phyloP scores from a whole-genome alignment of 2,113 vertebrate species.

The Salvelinus namaycush region DNA sequence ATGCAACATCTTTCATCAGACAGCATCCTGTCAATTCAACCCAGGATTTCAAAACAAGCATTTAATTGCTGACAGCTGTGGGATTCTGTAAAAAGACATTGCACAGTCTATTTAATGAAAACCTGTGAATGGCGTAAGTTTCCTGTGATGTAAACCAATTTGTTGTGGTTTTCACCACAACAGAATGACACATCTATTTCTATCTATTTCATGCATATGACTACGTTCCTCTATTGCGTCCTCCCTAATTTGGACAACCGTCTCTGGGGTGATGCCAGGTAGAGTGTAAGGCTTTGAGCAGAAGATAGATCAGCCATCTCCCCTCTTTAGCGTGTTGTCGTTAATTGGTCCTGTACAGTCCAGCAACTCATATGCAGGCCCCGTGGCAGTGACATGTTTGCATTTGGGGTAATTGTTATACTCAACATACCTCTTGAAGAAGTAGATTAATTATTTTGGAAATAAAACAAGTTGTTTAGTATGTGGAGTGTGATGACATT shows the following conservation, averaged over 20 bases:
- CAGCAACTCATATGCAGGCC: neutral
- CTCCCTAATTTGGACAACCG: no score
- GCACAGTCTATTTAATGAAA: neutral
- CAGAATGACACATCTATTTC: no score
- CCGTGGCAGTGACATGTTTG: no score
- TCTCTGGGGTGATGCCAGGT: neutral
- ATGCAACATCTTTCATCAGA: neutral
- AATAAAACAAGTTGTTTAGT: neutral
- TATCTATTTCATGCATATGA: no score
- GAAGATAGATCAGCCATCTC: no score
- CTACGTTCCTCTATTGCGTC: no score
- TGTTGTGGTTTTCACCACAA: neutral
- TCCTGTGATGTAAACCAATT: neutral
- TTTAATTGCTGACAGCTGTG: no score
- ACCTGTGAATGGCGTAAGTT: neutral
- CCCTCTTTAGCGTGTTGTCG: neutral
- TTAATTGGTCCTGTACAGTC: neutral
- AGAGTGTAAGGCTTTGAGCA: no score
- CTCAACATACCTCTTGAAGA: constrained; percentile 56
- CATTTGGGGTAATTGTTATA: constrained; percentile 8
- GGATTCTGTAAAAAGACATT: no score
- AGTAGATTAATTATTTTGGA: constrained; percentile 47
- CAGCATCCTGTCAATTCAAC: neutral
- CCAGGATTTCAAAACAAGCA: neutral
- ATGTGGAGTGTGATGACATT: neutral